These are phyloP conservation scores for Papilio dardanus DNA, from an alignment of 1,140 invertebrate genomes.

Conservation along the genomic window DNA sequence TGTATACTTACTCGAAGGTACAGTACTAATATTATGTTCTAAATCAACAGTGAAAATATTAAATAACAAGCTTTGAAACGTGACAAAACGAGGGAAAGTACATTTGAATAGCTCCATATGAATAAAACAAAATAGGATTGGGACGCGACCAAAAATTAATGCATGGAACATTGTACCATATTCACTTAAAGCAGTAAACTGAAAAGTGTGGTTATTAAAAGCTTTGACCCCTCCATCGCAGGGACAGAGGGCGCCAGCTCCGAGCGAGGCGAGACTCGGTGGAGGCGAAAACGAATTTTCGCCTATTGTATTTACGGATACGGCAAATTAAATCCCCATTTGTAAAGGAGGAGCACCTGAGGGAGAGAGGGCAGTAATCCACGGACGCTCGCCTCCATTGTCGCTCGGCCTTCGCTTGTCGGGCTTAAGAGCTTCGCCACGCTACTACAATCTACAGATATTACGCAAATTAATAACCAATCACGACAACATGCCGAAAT, in stretches of 20 bases:
- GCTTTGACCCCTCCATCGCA: constrained; percentile 49
- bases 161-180: not conserved
- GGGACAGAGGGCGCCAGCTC: constrained; percentile 40
- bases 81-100: not conserved
- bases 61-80: not conserved
- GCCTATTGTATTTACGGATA: constrained; percentile 70
- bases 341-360: constrained; percentile 61
- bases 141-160: constrained; percentile 27
- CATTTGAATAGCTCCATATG: not conserved
- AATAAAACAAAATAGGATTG: not conserved
- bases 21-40: not conserved
- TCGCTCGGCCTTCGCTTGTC: constrained; percentile 55
- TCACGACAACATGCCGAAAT: constrained; percentile 49
- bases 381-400: constrained; percentile 61
- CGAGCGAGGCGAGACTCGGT: constrained; percentile 31
- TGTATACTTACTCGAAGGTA: no score
- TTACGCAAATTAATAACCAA: constrained; percentile 72
- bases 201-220: constrained; percentile 52
- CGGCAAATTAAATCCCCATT: constrained; percentile 77
- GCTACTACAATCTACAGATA: constrained; percentile 54
- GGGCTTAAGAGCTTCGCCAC: constrained; percentile 62
- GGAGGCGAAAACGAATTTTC: constrained; percentile 59
- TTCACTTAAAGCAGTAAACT: constrained; percentile 43
- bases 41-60: not conserved
- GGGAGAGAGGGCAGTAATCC: constrained; percentile 63